These are phyloP conservation scores for Homarus americanus DNA, from an alignment of 1,140 invertebrate species.

Conservation along the genomic window DNA sequence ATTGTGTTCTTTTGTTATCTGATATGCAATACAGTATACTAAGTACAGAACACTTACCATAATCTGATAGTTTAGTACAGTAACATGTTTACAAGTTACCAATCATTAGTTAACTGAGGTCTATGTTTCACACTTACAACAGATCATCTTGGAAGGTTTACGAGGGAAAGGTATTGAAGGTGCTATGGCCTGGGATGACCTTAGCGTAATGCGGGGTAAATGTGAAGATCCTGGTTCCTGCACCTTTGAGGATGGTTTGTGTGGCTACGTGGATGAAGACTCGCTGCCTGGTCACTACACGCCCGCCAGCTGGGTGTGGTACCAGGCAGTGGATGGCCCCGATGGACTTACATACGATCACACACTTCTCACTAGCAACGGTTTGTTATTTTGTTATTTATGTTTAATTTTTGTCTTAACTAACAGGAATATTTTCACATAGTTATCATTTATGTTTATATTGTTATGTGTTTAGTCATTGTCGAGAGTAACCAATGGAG, in stretches of 20 bases:
- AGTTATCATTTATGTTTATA: too few species aligned
- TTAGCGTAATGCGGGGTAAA: constrained; percentile 1
- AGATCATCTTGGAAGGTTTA: constrained; percentile 40
- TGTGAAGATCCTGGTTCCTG: constrained; percentile 25
- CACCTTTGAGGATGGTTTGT: constrained; percentile 38
- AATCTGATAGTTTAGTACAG: too few species aligned
- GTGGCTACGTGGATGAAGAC: constrained; percentile 8
- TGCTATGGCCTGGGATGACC: constrained; percentile 35
- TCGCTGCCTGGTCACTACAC: neutral
- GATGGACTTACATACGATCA: neutral
- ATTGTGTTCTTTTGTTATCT: too few species aligned
- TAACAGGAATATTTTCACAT: too few species aligned
- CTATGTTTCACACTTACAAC: neutral
- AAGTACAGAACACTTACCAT: too few species aligned
- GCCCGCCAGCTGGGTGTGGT: constrained; percentile 5
- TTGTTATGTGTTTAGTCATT: too few species aligned
- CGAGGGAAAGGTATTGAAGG: neutral
- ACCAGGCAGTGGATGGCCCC: neutral
- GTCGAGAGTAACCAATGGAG: too few species aligned
- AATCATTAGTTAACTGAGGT: neutral
- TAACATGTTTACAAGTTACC: too few species aligned
- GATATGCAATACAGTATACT: too few species aligned
- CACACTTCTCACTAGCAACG: constrained; percentile 2
- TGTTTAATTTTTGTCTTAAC: too few species aligned
- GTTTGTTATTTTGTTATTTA: neutral